phyloP scores from a whole-genome alignment of 92 coral and sea anemone genomes.

The Palythoa heliodiscus region DNA sequence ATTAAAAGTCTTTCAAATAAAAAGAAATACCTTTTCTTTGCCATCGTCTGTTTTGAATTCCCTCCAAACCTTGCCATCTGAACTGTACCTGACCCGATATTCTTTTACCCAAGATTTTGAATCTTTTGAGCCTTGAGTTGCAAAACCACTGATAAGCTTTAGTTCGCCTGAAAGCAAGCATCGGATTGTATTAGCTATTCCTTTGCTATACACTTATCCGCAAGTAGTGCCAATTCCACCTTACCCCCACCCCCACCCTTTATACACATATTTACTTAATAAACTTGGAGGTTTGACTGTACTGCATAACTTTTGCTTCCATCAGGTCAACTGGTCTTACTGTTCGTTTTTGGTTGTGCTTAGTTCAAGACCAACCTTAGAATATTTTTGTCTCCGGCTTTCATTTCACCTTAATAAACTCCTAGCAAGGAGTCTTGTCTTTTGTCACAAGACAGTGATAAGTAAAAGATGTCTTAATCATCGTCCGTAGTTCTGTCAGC shows the following conservation, averaged over 20 bases:
- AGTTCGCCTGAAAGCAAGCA: slow-evolving; percentile 52
- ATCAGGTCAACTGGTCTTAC: no score
- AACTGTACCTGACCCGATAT: slow-evolving; percentile 76
- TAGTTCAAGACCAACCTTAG: no score
- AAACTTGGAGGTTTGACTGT: background rate
- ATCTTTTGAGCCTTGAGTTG: slow-evolving; percentile 80
- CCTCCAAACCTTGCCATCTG: slow-evolving; percentile 73
- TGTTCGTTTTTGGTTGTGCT: no score
- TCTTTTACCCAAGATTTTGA: slow-evolving; percentile 79
- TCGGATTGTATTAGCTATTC: background rate
- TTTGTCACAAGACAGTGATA: no score
- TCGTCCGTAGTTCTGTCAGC: no score
- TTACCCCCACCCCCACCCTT: background rate
- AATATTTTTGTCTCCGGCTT: no score
- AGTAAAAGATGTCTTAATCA: no score
- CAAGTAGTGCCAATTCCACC: background rate
- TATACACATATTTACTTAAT: no score
- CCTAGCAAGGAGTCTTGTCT: no score
- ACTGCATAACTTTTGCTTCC: background rate
- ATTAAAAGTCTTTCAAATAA: no score
- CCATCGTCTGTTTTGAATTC: slow-evolving; percentile 63
- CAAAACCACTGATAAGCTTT: slow-evolving; percentile 74
- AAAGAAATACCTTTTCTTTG: slow-evolving; percentile 60
- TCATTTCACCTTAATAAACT: no score
- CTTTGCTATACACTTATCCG: background rate